phyloP scores from a whole-genome alignment of 2,888 invertebrate species.

The Cataglyphis cursor region DNA sequence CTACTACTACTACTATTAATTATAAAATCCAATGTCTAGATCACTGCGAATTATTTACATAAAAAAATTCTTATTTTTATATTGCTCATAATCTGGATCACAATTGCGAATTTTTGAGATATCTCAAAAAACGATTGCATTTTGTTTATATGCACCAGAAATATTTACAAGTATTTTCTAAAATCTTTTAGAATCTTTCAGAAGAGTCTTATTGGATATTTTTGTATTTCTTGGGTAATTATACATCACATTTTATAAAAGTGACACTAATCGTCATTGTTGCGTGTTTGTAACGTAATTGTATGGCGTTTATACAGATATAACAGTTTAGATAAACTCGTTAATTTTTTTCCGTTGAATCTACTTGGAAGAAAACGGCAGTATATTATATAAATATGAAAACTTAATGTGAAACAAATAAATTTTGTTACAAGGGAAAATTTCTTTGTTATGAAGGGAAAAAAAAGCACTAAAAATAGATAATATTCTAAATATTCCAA shows the following conservation, averaged over 20 bases:
- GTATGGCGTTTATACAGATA: not conserved
- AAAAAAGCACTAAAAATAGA: not conserved
- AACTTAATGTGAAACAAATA: not conserved
- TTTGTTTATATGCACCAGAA: not conserved
- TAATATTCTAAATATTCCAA: not conserved
- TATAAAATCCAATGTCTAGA: not conserved
- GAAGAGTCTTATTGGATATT: not conserved
- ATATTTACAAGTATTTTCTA: not conserved
- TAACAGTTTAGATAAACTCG: not conserved
- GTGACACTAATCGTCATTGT: not conserved
- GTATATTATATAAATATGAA: not conserved
- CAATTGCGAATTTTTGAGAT: not conserved
- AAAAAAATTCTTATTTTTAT: not conserved
- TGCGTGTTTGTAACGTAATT: not conserved
- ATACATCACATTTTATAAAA: conserved; percentile 5
- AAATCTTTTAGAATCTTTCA: not conserved
- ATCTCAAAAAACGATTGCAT: not conserved
- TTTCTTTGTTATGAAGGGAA: not conserved
- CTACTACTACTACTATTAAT: not conserved
- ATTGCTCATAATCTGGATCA: not conserved
- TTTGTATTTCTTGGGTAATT: not conserved
- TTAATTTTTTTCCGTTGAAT: not conserved
- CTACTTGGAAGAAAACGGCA: not conserved
- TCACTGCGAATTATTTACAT: not conserved
- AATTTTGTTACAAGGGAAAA: conserved; percentile 2